Conservation (phyloP, 92 coral and sea anemone species). For the Porites evermanni region DNA sequence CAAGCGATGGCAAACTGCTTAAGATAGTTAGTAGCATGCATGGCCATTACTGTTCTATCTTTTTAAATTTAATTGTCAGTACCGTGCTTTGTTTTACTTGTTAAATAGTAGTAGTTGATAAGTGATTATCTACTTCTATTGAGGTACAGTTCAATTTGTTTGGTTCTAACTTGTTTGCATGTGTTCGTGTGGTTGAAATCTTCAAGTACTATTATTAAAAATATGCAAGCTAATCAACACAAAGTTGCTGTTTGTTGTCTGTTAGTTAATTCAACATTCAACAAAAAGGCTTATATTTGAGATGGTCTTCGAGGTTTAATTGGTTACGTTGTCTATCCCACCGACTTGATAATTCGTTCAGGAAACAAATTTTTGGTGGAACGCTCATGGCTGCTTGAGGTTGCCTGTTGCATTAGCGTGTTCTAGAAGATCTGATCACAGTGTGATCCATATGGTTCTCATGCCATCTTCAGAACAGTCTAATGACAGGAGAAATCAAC, state of each 20-base stretch:
- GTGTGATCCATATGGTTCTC: slow-evolving; percentile 24
- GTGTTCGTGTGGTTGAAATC: not conserved
- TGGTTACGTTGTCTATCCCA: too few relatives aligned
- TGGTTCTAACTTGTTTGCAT: not conserved
- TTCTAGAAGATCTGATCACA: slow-evolving; percentile 43
- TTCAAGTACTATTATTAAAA: not conserved
- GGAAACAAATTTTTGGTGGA: not conserved
- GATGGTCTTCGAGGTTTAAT: not conserved
- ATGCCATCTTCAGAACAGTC: slow-evolving; percentile 46
- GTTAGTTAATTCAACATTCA: not conserved
- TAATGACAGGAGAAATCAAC: slow-evolving; percentile 39
- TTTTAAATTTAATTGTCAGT: too few relatives aligned
- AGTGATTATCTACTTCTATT: not conserved
- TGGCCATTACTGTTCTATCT: not conserved
- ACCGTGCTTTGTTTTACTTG: too few relatives aligned
- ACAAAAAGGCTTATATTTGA: not conserved
- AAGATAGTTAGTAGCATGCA: not conserved
- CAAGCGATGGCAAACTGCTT: not conserved
- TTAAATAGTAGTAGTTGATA: too few relatives aligned
- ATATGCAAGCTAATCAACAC: not conserved
- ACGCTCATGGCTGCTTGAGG: slow-evolving; percentile 6
- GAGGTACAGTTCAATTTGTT: not conserved
- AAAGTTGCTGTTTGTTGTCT: not conserved
- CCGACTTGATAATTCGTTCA: not conserved
- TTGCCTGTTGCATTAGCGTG: slow-evolving; percentile 51